phyloP scores from a whole-genome alignment of 2,888 invertebrate genomes.

The Trachelus troglodyta region DNA sequence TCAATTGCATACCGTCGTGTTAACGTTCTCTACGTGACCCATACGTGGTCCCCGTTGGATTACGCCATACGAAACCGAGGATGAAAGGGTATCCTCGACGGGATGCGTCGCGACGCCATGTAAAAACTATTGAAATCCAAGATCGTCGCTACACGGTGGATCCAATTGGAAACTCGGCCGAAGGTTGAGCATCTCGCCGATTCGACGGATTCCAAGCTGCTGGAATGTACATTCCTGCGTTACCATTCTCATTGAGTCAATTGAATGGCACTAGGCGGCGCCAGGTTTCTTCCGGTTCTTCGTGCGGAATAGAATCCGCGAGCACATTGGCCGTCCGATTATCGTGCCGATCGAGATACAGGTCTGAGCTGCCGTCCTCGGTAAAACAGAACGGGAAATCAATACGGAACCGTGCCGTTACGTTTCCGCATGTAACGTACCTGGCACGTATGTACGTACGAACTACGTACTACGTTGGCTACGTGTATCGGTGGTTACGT shows the following conservation, averaged over 20 bases:
- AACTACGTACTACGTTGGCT: neutral
- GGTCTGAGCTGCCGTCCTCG: neutral
- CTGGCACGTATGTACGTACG: neutral
- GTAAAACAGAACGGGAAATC: neutral
- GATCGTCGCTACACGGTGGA: slow-evolving; percentile 16
- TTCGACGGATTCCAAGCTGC: neutral
- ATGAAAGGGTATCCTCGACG: neutral
- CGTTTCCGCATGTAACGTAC: slow-evolving; percentile 4
- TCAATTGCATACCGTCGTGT: slow-evolving; percentile 24
- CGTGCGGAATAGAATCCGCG: neutral
- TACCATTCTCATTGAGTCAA: neutral
- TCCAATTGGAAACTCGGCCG: slow-evolving; percentile 31
- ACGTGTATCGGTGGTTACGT: neutral
- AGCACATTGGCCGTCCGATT: neutral
- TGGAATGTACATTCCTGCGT: neutral
- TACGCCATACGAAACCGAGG: neutral
- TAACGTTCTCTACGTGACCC: slow-evolving; percentile 13
- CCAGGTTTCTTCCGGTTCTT: neutral
- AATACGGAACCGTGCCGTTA: slow-evolving; percentile 1
- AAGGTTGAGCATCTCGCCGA: neutral
- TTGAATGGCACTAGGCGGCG: neutral
- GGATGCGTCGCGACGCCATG: slow-evolving; percentile 17
- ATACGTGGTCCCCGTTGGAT: neutral
- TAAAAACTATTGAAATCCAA: slow-evolving; percentile 38
- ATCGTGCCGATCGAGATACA: slow-evolving; percentile 7